Evolutionary conservation across 2,888 invertebrate species (phyloP).

Genomic region (Germaria angustata): DNA sequence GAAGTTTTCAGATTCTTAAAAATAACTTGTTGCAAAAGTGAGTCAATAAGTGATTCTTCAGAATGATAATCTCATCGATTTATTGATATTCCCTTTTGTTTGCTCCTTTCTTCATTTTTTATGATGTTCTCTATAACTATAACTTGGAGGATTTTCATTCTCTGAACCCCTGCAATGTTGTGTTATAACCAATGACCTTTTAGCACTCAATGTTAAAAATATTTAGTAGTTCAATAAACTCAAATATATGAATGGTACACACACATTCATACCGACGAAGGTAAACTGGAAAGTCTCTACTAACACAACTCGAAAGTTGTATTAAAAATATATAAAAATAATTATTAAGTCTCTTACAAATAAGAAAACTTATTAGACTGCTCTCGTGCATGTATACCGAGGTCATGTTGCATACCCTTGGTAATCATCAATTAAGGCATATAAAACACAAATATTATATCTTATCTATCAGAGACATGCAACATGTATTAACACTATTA

Average conservation of each 20-base stretch:
- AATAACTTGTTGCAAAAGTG: too few relatives aligned
- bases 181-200: conserved; percentile 34
- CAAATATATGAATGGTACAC: neutral
- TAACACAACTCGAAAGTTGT: too few relatives aligned
- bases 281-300: neutral
- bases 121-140: too few relatives aligned
- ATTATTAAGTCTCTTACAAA: too few relatives aligned
- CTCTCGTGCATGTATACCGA: neutral
- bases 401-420: conserved; percentile 38
- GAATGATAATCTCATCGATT: too few relatives aligned
- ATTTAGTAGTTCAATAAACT: conserved; percentile 27
- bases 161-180: too few relatives aligned
- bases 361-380: neutral
- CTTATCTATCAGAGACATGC: conserved; percentile 62
- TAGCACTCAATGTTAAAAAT: neutral
- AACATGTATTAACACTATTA: conserved; percentile 47
- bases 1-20: too few relatives aligned
- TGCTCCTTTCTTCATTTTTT: too few relatives aligned
- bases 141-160: too few relatives aligned
- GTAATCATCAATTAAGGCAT: conserved; percentile 57
- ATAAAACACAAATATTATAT: conserved; percentile 57
- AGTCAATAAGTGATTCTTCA: too few relatives aligned
- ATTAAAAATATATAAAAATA: neutral
- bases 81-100: too few relatives aligned
- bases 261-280: neutral